Conservation (phyloP, 2,113 vertebrate species). For the Phodopus roborovskii region DNA sequence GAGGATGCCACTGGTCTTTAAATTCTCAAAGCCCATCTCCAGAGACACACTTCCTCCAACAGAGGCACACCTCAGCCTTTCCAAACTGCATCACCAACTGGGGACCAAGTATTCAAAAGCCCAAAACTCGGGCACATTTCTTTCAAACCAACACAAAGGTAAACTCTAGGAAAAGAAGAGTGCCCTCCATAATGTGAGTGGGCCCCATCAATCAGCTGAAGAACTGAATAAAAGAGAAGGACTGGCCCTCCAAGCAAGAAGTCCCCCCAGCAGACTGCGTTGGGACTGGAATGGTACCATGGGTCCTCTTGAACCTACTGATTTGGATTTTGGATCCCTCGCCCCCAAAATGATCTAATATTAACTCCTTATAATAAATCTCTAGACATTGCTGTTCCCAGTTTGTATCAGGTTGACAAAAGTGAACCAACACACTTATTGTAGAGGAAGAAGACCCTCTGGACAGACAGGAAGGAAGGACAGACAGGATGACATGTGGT, state of each 20-base stretch:
- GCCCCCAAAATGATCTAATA: background rate
- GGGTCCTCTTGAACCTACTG: background rate
- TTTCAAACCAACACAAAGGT: background rate
- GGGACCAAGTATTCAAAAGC: too few species aligned
- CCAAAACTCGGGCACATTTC: too few species aligned
- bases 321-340: background rate
- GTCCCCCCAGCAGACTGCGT: background rate
- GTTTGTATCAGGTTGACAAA: background rate
- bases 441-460: background rate
- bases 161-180: background rate
- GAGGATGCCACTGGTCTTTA: background rate
- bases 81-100: background rate
- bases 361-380: background rate
- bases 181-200: background rate
- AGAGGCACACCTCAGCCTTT: background rate
- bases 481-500: background rate
- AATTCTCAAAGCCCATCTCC: background rate
- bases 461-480: background rate
- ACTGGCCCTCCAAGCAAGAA: background rate
- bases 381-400: background rate
- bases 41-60: background rate
- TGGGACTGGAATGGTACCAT: too few species aligned
- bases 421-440: background rate
- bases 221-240: background rate
- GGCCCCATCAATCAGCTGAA: background rate